Evolutionary conservation across 2,797 vertebrate species (phyloP), one percentile per base, ranked within the genome.

Genomic region (Artibeus jamaicensis): DNA sequence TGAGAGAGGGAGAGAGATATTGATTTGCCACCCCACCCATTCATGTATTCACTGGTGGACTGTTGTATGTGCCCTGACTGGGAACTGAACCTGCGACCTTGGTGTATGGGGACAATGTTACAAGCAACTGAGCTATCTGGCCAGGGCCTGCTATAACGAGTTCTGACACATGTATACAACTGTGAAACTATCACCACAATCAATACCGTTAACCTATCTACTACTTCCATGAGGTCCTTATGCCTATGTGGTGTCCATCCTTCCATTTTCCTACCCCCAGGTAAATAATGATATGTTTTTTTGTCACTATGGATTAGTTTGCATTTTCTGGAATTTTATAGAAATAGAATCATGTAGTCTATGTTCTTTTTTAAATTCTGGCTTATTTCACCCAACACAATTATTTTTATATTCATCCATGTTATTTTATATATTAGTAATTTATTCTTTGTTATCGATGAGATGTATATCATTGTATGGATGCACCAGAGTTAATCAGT

Each of bases 331-430:
- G 65, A 74, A 67, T 89, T 78, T 84, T 57, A 85, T 16, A 44
- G 26, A 89, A 81, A 53, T 59, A n/a, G 62, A 74, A 86, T 62
- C 15, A 59, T 32, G 15, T 81, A 39, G 39, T 39, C 74, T 73
- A 68, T 68, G 89, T 57, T 42, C 2, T 86, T 68, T 2, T 14
- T 9, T 48, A 87, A 68, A 39, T n/a, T 73, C 39, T 48, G 50
- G 42, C 14, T 87, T 89, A 50, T 79, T 85, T 89, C 32, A 85
- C 11, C 59, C 59, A 29, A 34, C 11, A 22, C 73, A 86, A 77
- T 89, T 89, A 94, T 65, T 79, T 96, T 88, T 67, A 46, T 95
- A 78, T 42, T 77, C 21, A 95, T 71, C 44, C 15, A 50, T 44
- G 29, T 74, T 83, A 76, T 85, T 91, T 39, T 70, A 39, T 76